Base-by-base conservation (phyloP, 2,797 vertebrate genomes). In the Hapalemur alaotrensis region DNA sequence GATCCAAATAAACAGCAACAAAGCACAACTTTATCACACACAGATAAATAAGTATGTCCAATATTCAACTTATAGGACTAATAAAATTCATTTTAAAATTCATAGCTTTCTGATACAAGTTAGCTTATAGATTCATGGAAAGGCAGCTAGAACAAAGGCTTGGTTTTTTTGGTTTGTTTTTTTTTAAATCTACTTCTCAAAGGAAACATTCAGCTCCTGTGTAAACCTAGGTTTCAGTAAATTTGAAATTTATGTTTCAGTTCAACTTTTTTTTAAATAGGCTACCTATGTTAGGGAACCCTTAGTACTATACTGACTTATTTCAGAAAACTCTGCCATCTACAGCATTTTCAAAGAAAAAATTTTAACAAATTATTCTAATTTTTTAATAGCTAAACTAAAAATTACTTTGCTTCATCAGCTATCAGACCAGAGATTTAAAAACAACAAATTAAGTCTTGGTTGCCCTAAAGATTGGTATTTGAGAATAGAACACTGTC, bases 181-280 rank as follows among this genome's bases (percentile, higher is more conserved):
- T 89, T 83, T 94, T 73, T 2, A 30, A 89, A 75, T 18, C 35
- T 54, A 46, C 12, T 79, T 95, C 25, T 82, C 28, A 95, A 90
- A 87, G 23, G 54, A 95, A 92, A 90, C 6, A 90, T 69, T 96
- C 35, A 84, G 20, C 18, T 95, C 70, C 48, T 86, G 10, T 61
- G 83, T 83, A 92, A 94, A 83, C 52, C 35, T 38, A 89, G 28
- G n/a, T 65, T 67, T 93, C 43, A 70, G n/a, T 93, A 89, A 91
- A 92, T 93, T 52, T 95, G 35, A 96, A 95, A 78, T 91, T 72
- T 93, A 52, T 69, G 41, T 72, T 96, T 84, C n/a, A 89, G 41
- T 46, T 96, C 41, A 63, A 72, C 13, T 95, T 59, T 83, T 89
- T 50, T 69, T 14, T 15, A 28, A 43, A 72, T 43, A 28, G 70